Percentiles rank a stretch among this genome's conserved stretches.
These are phyloP conservation scores for Caerostris extrusa DNA, from an alignment of 1,140 invertebrate genomes.

Conservation along the genomic window DNA sequence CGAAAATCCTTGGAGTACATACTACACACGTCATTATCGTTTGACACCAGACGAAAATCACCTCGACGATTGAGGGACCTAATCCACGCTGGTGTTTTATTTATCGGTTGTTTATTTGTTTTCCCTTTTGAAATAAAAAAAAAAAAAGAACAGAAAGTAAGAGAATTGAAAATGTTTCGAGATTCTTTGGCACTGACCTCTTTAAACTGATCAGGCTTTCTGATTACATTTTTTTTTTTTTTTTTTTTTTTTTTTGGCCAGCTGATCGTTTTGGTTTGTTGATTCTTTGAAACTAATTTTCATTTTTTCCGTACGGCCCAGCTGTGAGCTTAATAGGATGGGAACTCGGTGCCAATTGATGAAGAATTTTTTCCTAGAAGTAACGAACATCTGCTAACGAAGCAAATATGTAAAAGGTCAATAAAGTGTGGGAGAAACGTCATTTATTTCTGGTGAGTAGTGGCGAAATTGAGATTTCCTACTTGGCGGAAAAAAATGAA, in stretches of 20 bases:
- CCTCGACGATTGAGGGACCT: slow-evolving; percentile 39
- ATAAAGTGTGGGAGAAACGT: neutral
- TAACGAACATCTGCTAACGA: slow-evolving; percentile 21
- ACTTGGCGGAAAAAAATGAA: neutral
- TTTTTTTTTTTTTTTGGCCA: neutral
- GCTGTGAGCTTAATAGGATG: slow-evolving; percentile 13
- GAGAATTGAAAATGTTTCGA: neutral
- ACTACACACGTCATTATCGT: slow-evolving; percentile 50
- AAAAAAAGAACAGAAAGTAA: too few relatives aligned
- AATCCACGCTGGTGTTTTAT: slow-evolving; percentile 31
- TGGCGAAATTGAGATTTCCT: neutral
- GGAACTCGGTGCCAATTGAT: slow-evolving; percentile 10
- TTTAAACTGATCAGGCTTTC: neutral
- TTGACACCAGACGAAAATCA: slow-evolving; percentile 22
- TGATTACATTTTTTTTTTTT: neutral
- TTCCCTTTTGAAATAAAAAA: neutral
- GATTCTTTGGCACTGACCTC: slow-evolving; percentile 33
- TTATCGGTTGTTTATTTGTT: slow-evolving; percentile 53
- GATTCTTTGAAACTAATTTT: slow-evolving; percentile 33
- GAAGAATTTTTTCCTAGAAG: neutral
- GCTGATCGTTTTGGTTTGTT: slow-evolving; percentile 21
- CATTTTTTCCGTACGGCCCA: neutral
- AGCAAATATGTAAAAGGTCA: slow-evolving; percentile 39
- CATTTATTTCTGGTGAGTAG: neutral
- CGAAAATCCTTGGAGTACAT: neutral